Conservation (phyloP, 2,113 vertebrate genomes). For the Chionomys nivalis region DNA sequence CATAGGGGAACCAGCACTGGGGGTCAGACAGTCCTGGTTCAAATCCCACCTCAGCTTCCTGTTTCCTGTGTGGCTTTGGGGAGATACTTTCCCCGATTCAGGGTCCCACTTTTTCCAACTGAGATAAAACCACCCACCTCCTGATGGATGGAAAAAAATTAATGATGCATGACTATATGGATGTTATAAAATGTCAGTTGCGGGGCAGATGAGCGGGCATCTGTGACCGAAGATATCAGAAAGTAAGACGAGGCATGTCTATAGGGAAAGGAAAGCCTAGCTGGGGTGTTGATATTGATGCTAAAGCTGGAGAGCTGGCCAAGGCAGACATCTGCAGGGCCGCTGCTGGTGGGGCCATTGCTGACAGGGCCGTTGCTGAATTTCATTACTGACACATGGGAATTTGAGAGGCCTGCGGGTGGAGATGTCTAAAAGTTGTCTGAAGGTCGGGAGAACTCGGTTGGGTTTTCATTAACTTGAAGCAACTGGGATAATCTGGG, state of each 20-base stretch:
- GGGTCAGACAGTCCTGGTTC: not conserved
- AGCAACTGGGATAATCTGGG: not conserved
- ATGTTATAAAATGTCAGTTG: not conserved
- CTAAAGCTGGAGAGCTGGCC: not conserved
- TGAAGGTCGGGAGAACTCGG: not conserved
- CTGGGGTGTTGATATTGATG: not conserved
- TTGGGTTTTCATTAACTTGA: not conserved
- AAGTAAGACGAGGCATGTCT: not conserved
- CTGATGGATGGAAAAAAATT: no score
- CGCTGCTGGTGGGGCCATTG: not conserved
- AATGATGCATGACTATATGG: not conserved
- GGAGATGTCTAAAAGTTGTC: not conserved
- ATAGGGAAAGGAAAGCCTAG: no score
- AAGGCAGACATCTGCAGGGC: not conserved
- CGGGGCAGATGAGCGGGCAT: not conserved
- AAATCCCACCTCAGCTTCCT: not conserved
- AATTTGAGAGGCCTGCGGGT: not conserved
- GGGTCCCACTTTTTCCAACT: not conserved
- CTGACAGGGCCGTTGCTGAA: not conserved
- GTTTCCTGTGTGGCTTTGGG: not conserved
- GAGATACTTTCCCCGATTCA: not conserved
- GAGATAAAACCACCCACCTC: not conserved
- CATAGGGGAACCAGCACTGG: rapidly evolving
- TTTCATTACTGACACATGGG: not conserved
- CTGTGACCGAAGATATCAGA: not conserved